These are phyloP conservation scores for Semnornis frantzii DNA, from an alignment of 2,113 vertebrate species.

Conservation along the genomic window DNA sequence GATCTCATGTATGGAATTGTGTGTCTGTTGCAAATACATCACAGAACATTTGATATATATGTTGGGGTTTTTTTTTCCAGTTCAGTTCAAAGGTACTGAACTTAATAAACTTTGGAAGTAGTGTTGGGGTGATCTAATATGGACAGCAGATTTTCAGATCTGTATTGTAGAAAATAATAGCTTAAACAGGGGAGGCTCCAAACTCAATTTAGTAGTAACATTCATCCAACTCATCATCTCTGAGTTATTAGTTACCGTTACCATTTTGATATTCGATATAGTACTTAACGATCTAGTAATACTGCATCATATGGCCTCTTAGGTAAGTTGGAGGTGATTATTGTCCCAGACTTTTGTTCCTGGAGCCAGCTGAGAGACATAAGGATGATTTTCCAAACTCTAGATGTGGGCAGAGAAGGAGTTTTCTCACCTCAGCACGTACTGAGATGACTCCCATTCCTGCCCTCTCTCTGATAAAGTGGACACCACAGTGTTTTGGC, in stretches of 20 bases:
- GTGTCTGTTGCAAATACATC: background rate
- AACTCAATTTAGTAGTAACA: background rate
- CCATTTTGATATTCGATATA: background rate
- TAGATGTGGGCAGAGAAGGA: background rate
- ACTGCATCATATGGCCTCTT: background rate
- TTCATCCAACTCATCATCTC: background rate
- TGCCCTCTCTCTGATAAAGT: background rate
- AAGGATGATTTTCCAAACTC: background rate
- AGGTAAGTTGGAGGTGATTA: background rate
- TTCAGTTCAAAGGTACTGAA: background rate
- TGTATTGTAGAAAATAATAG: background rate
- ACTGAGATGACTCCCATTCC: background rate
- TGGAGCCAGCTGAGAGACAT: background rate
- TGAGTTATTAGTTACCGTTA: background rate
- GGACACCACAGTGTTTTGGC: background rate
- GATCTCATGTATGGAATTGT: background rate
- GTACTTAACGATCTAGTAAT: background rate
- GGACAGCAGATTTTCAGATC: background rate
- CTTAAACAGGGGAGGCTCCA: background rate
- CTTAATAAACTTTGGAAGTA: background rate
- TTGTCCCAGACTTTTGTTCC: background rate
- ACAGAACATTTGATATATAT: background rate
- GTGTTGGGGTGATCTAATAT: background rate
- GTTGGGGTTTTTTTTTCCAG: background rate
- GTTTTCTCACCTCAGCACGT: fast-evolving